Base-by-base conservation (phyloP, 2,797 vertebrate genomes). In the Semotilus atromaculatus region DNA sequence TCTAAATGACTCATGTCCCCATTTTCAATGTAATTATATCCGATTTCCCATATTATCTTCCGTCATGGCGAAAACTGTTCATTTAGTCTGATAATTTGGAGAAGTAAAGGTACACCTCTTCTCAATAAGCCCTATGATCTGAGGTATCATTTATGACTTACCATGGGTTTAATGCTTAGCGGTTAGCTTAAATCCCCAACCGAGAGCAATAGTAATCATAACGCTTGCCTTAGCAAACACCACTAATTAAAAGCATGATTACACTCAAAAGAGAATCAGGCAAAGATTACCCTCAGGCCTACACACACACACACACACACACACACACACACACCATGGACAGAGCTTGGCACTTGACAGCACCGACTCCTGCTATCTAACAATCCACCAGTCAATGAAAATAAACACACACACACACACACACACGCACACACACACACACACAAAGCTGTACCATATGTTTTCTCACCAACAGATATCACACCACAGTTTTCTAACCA, bases 101-200 rank as follows among this genome's bases (percentile, higher is more conserved):
- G 19, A 51, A 51, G 18, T 29, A 73, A 73, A 9, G 51, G 18
- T 51, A 74, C 21, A 73, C 70, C 8, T 6, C 16, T 73, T 72
- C 26, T 48, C 7, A 72, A 72, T 31, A 73, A 31, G 31, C 26
- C 1, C 0, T 31, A 73, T 31, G 45, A 34, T 31, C 45, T 34
- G 45, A 51, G 29, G 45, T 23, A 23, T 74, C 5, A 23, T 53
- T 53, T 7, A 26, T 76, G 34, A 40, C 53, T 13, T 51, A 38
- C 3, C 14, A 2, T 38, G 9, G 31, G 23, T 36, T 38, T 76
- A 60, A 38, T 40, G 36, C 34, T 77, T 60, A 72, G 62, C 36
- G 75, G 53, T 84, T 80, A 85, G 19, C 18, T 73, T 78, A 88
- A 86, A 82, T 77, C 73, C 81, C 84, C 86, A 81, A 68, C 74